Evolutionary conservation across 2,888 invertebrate genomes (phyloP), one percentile per base, ranked within the genome.

Genomic region (Globia sparganii): DNA sequence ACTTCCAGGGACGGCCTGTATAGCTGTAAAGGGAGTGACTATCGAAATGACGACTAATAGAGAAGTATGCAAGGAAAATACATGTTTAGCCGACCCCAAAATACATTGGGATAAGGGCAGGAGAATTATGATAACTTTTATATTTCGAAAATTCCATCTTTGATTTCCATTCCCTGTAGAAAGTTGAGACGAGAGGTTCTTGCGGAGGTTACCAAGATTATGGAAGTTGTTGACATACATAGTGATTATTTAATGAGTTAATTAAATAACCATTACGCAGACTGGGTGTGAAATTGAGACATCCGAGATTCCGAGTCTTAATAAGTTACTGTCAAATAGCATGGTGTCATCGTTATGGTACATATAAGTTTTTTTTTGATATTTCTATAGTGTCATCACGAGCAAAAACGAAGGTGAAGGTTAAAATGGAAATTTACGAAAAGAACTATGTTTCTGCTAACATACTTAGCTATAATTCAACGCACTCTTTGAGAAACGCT

Each of bases 251-350:
- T 46, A 71, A 71, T 3, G 31, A 73, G 28, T 28, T 80, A 78
- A 73, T 72, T 49, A 74, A 25, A 21, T 61, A 66, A 56, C 11
- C 5, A 73, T 67, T 66, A 67, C 28, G 5, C 8, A 21, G 65
- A 28, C 15, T 31, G 15, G 40, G 61, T 56, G 75, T 81, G 81
- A 75, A 75, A 79, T 81, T 66, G 34, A 21, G 31, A 67, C 53
- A 62, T 81, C 53, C 81, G 53, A 37, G 2, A 13, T 1, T 18
- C 49, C 25, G 9, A 53, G 49, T 53, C 49, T 25, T 49, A 59
- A 56, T 49, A 59, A 56, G 2, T n/a, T n/a, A 31, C 15, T 46
- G 53, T 21, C 15, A 64, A 28, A 28, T 18, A 34, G 25, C 28
- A 9, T 4, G 4, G 28, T 64, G 53, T 0, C 62, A 64, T 64